phyloP scores from a whole-genome alignment of 2,888 invertebrate genomes.

The Oscheius onirici region DNA sequence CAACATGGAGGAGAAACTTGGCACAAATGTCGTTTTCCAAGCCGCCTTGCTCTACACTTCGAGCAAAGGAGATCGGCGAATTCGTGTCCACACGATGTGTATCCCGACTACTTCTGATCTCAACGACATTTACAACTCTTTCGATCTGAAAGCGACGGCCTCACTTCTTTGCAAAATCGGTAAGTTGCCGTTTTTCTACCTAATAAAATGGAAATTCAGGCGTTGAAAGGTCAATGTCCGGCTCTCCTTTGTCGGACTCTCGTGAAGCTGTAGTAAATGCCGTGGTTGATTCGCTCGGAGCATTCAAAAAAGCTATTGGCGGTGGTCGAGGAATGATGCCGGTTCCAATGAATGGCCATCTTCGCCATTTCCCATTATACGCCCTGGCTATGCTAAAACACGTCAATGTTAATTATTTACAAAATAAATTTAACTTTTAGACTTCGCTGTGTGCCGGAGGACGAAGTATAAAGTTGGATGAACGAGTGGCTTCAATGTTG shows the following conservation, averaged over 20 bases:
- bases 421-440: constrained; percentile 74
- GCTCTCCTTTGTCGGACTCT: constrained; percentile 82
- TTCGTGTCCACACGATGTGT: constrained; percentile 95
- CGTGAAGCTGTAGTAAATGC: constrained; percentile 95
- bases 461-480: constrained; percentile 87
- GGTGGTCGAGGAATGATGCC: constrained; percentile 75
- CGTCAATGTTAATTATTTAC: constrained; percentile 37
- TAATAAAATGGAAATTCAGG: constrained; percentile 76
- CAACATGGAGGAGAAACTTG: constrained; percentile 88
- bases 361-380: constrained; percentile 86
- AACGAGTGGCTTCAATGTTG: constrained; percentile 91
- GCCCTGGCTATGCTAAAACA: constrained; percentile 86
- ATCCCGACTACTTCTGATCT: constrained; percentile 87
- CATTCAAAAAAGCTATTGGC: constrained; percentile 59
- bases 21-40: constrained; percentile 92
- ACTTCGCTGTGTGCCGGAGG: constrained; percentile 85
- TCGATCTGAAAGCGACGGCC: constrained; percentile 86
- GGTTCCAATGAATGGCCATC: constrained; percentile 81
- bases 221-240: constrained; percentile 89
- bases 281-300: constrained; percentile 85
- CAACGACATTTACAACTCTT: constrained; percentile 85
- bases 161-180: constrained; percentile 96
- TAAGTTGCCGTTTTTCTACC: constrained; percentile 70
- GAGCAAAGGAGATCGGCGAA: constrained; percentile 91
- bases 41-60: constrained; percentile 96